Percentiles rank a stretch among this genome's conserved stretches.
Conservation (phyloP, 2,113 vertebrate species). For the Mus pahari region DNA sequence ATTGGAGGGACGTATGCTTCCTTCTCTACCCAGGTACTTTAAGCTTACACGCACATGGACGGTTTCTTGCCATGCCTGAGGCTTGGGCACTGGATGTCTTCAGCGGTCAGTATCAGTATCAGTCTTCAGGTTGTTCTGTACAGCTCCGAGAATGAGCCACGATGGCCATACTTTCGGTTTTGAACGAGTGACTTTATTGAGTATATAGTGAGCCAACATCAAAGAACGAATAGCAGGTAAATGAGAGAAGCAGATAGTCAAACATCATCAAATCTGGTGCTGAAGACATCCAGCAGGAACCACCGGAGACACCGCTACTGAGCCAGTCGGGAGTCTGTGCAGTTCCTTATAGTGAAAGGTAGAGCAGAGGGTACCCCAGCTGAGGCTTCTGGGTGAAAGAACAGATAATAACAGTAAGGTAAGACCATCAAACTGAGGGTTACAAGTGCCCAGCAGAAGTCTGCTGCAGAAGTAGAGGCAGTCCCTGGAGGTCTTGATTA, state of each 20-base stretch:
- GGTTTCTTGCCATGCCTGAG: neutral
- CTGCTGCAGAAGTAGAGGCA: neutral
- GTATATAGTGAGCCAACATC: neutral
- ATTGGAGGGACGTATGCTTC: neutral
- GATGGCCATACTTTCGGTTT: neutral
- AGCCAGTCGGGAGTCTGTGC: neutral
- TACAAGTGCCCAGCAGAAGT: neutral
- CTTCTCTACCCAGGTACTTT: neutral
- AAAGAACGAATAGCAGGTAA: neutral
- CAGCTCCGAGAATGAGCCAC: neutral
- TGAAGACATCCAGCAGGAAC: neutral
- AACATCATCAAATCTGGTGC: neutral
- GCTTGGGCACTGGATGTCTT: neutral
- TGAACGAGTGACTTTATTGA: neutral
- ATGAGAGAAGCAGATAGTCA: neutral
- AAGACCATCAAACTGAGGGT: neutral
- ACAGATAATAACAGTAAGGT: neutral
- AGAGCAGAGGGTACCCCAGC: neutral
- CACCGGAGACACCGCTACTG: fast-evolving
- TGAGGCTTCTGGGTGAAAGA: neutral
- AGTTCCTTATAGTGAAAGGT: neutral
- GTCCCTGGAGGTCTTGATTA: neutral
- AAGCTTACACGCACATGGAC: too few relatives aligned
- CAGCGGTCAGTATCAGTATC: neutral
- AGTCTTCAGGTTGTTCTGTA: neutral